Percentiles rank a stretch among this genome's conserved stretches.
These are phyloP conservation scores for Epistrophe grossulariae DNA, from an alignment of 2,888 invertebrate genomes.

Conservation along the genomic window DNA sequence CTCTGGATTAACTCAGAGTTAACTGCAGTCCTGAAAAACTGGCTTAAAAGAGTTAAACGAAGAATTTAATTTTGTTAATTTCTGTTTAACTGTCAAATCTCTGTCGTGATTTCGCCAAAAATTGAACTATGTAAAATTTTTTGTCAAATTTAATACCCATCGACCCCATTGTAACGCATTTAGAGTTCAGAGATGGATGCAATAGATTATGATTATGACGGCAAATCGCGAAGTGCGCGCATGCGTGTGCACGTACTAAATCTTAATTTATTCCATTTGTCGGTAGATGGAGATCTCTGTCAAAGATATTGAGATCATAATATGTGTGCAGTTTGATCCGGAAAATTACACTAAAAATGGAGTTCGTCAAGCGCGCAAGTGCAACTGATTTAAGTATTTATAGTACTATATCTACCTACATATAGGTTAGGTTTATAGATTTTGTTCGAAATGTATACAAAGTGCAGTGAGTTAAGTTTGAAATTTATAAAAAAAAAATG, in stretches of 20 bases:
- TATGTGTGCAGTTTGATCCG: slow-evolving; percentile 49
- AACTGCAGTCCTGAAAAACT: too few species aligned
- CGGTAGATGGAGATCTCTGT: slow-evolving; percentile 64
- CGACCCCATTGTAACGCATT: not conserved
- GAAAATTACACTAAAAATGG: slow-evolving; percentile 32
- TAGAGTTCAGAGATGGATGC: slow-evolving; percentile 49
- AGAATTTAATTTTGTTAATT: too few species aligned
- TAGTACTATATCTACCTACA: not conserved
- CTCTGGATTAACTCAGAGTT: too few species aligned
- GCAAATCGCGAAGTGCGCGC: slow-evolving; percentile 42
- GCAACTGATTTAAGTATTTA: slow-evolving; percentile 7
- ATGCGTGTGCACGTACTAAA: slow-evolving; percentile 65
- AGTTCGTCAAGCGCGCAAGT: slow-evolving; percentile 31
- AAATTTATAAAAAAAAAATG: not conserved
- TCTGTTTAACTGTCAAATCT: too few species aligned
- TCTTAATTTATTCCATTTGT: slow-evolving; percentile 65
- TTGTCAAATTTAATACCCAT: not conserved
- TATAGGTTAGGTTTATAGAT: too few species aligned
- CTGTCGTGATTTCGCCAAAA: too few species aligned
- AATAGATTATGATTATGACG: slow-evolving; percentile 62
- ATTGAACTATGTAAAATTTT: too few species aligned
- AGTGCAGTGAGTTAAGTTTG: slow-evolving; percentile 6
- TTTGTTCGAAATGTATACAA: not conserved
- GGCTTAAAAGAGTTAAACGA: too few species aligned
- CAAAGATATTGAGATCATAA: slow-evolving; percentile 65